phyloP scores from a whole-genome alignment of 2,113 vertebrate species.

The Myanophis thanlyinensis region DNA sequence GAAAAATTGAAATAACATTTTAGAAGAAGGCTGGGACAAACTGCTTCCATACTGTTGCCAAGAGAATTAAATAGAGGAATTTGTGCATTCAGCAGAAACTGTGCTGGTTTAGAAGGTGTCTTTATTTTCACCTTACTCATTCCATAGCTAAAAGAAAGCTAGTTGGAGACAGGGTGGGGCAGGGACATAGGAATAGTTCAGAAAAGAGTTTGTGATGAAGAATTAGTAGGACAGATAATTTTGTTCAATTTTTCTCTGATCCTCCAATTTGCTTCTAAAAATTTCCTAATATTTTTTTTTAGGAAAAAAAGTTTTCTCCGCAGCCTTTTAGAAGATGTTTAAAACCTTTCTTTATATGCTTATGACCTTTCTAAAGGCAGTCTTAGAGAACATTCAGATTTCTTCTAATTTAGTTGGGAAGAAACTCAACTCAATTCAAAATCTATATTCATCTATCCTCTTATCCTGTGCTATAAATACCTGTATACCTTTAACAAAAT shows the following conservation, averaged over 20 bases:
- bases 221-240: not conserved
- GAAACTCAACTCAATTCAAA: not conserved
- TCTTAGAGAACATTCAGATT: not conserved
- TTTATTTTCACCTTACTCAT: not conserved
- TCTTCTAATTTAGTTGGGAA: not conserved
- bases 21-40: not conserved
- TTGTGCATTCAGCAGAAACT: not conserved
- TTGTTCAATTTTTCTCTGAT: not conserved
- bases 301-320: not conserved
- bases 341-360: not conserved
- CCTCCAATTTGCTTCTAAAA: not conserved
- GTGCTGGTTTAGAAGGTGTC: not conserved
- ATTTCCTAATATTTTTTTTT: not conserved
- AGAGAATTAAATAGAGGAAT: not conserved
- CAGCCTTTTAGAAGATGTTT: not conserved
- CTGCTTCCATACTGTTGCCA: not conserved
- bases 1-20: not conserved
- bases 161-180: not conserved
- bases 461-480: not conserved
- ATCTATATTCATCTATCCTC: not conserved
- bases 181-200: not conserved
- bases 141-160: not conserved
- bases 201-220: not conserved
- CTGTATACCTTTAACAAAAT: not conserved
- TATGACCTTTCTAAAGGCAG: not conserved